A percentile compares a stretch with the other conserved stretches of the same genome.
These are phyloP conservation scores for Upupa epops DNA, from an alignment of 2,113 vertebrate species.

Conservation along the genomic window DNA sequence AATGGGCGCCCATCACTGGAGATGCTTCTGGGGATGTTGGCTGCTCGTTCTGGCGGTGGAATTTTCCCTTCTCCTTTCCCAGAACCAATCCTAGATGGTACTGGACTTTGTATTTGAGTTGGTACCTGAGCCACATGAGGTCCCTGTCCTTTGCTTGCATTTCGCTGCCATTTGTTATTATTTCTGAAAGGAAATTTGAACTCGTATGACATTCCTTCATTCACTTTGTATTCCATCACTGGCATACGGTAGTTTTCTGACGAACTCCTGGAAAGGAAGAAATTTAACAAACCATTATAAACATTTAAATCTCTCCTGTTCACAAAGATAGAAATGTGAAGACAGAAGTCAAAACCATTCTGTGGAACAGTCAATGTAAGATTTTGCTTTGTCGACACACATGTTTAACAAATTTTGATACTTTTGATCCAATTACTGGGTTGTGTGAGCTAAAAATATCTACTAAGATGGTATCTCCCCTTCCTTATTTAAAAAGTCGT, in stretches of 20 bases:
- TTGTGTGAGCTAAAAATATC: neutral
- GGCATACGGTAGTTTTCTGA: conserved; percentile 95
- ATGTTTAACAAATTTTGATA: neutral
- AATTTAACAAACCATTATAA: neutral
- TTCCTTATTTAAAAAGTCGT: neutral
- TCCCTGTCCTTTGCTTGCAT: conserved; percentile 79
- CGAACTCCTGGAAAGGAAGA: conserved; percentile 81
- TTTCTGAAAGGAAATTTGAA: conserved; percentile 94
- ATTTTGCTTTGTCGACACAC: neutral
- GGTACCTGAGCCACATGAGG: conserved; percentile 87
- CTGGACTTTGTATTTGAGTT: conserved; percentile 82
- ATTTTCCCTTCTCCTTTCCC: conserved; percentile 83
- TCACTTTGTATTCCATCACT: conserved; percentile 94
- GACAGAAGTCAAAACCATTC: neutral
- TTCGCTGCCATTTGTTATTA: conserved; percentile 92
- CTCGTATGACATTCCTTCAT: conserved; percentile 90
- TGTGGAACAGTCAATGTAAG: neutral
- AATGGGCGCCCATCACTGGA: conserved; percentile 91
- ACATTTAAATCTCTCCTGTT: neutral
- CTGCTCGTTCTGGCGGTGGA: conserved; percentile 80
- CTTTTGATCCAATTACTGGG: neutral
- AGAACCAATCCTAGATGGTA: conserved; percentile 70
- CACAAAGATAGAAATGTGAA: neutral
- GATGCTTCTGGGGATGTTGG: conserved; percentile 90
- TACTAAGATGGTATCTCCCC: neutral